These are phyloP conservation scores for Coenobita brevimanus DNA, from an alignment of 1,140 invertebrate genomes.

Conservation along the genomic window DNA sequence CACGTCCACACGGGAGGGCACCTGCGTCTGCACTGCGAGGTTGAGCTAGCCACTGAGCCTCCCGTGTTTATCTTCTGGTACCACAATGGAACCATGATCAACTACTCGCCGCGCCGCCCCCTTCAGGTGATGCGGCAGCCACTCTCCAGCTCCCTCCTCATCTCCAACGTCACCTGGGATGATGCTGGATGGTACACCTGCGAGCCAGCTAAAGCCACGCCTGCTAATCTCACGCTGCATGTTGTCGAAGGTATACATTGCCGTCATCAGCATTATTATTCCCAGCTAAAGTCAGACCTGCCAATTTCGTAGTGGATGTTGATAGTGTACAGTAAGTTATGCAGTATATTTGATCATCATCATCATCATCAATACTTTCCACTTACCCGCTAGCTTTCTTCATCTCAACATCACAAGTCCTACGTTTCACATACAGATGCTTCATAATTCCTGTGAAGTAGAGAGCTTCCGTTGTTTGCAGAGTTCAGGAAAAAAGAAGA, in stretches of 20 bases:
- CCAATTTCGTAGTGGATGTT: too few species aligned
- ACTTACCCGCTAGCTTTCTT: too few species aligned
- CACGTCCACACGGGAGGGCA: conserved; percentile 32
- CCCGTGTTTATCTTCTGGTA: conserved; percentile 52
- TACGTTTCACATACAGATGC: too few species aligned
- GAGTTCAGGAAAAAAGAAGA: too few species aligned
- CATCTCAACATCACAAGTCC: too few species aligned
- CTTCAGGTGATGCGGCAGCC: neutral
- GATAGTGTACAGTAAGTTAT: too few species aligned
- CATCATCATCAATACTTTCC: too few species aligned
- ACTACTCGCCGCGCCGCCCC: conserved; percentile 19
- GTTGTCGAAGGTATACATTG: conserved; percentile 32
- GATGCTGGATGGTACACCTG: conserved; percentile 38
- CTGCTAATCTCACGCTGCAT: conserved; percentile 40
- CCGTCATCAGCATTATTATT: too few species aligned
- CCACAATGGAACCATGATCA: conserved; percentile 51
- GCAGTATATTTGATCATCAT: too few species aligned
- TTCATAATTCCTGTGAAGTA: too few species aligned
- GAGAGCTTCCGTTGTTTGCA: too few species aligned
- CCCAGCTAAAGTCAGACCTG: too few species aligned
- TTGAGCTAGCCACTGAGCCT: conserved; percentile 32
- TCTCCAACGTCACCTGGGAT: conserved; percentile 38
- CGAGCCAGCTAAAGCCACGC: conserved; percentile 17
- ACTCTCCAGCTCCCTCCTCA: conserved; percentile 4
- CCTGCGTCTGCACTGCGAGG: conserved; percentile 31